Percentiles rank a stretch among this genome's conserved stretches.
Conservation (phyloP, 2,888 invertebrate species). For the Rhingia rostrata region DNA sequence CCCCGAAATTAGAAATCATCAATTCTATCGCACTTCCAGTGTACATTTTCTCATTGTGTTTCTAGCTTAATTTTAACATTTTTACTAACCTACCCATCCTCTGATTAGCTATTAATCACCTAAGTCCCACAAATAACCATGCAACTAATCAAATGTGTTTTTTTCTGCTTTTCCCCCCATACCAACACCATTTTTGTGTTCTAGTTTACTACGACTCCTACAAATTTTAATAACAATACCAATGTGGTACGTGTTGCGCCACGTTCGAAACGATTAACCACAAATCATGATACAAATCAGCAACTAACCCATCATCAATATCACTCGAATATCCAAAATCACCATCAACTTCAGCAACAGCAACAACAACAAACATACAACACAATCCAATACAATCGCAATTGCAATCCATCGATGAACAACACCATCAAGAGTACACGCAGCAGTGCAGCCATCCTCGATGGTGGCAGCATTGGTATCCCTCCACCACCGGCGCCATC, state of each 20-base stretch:
- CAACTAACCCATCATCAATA: constrained; percentile 72
- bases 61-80: constrained; percentile 28
- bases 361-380: constrained; percentile 83
- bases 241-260: constrained; percentile 84
- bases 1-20: background rate
- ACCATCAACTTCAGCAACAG: constrained; percentile 77
- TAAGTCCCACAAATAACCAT: background rate
- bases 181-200: constrained; percentile 32
- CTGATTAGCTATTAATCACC: constrained; percentile 30
- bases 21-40: constrained; percentile 39
- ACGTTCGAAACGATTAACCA: constrained; percentile 81
- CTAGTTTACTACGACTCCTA: constrained; percentile 83
- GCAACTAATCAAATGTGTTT: constrained; percentile 42
- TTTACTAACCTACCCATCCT: constrained; percentile 36
- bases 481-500: constrained; percentile 76
- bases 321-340: constrained; percentile 62
- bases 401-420: constrained; percentile 64
- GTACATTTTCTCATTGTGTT: constrained; percentile 17
- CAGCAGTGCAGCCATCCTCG: constrained; percentile 66
- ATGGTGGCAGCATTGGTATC: constrained; percentile 54
- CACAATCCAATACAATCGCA: constrained; percentile 79
- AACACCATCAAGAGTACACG: constrained; percentile 66
- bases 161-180: constrained; percentile 37
- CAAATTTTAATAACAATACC: constrained; percentile 86
- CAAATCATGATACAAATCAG: constrained; percentile 74